Conservation (phyloP, 2,888 invertebrate genomes). For the Diogma glabrata region DNA sequence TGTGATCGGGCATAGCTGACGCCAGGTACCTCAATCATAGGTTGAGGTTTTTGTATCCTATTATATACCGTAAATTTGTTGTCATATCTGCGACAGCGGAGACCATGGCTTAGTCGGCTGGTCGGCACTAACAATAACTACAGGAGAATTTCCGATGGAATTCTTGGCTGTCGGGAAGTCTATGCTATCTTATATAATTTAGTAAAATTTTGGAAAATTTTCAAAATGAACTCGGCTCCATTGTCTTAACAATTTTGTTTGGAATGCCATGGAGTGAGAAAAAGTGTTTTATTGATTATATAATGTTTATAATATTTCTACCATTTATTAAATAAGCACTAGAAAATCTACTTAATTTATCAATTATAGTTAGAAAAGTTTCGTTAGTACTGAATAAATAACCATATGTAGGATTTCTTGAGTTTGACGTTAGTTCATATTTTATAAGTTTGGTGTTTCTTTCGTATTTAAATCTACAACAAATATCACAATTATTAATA, state of each 20-base stretch:
- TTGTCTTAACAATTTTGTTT: conserved; percentile 12
- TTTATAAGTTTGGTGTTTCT: background rate
- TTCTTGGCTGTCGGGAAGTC: conserved; percentile 14
- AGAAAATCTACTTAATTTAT: conserved; percentile 15
- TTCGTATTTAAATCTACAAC: background rate
- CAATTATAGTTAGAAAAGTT: conserved; percentile 12
- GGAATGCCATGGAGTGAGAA: conserved; percentile 14
- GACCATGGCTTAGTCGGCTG: no score
- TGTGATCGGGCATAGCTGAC: no score
- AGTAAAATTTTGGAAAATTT: conserved; percentile 10
- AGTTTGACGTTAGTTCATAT: background rate
- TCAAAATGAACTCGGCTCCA: conserved; percentile 14
- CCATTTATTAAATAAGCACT: conserved; percentile 11
- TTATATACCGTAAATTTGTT: no score
- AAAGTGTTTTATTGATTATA: conserved; percentile 12
- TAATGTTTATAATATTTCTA: conserved; percentile 15
- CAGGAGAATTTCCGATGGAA: conserved; percentile 15
- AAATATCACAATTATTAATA: background rate
- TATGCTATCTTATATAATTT: conserved; percentile 8
- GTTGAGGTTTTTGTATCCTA: no score
- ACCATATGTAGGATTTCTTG: background rate
- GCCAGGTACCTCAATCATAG: no score
- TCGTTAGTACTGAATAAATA: background rate
- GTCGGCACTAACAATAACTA: no score
- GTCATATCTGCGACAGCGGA: no score